Evolutionary conservation across 2,888 invertebrate genomes (phyloP).

Genomic region (Trachelus stipa): DNA sequence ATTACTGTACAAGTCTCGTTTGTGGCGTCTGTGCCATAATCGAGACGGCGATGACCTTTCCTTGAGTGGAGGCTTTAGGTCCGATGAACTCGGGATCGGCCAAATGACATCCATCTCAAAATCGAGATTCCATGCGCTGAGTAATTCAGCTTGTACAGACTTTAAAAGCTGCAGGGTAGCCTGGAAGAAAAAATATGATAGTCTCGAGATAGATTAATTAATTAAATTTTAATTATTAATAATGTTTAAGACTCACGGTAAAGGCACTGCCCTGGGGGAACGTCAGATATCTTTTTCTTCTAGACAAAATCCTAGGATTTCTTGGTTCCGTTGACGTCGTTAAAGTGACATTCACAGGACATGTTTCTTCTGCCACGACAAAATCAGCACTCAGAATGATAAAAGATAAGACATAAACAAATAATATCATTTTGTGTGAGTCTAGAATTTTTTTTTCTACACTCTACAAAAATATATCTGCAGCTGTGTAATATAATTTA

Average conservation of each 20-base stretch:
- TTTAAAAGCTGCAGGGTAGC: constrained; percentile 72
- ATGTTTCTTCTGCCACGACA: constrained; percentile 13
- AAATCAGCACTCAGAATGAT: not conserved
- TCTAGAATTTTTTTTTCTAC: not conserved
- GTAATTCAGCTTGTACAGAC: constrained; percentile 70
- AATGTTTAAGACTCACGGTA: constrained; percentile 48
- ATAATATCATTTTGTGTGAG: not conserved
- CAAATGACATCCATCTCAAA: constrained; percentile 73
- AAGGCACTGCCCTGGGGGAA: constrained; percentile 68
- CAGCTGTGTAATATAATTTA: not conserved
- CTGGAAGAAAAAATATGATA: constrained; percentile 58
- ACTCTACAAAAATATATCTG: not conserved
- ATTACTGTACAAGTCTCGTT: constrained; percentile 69
- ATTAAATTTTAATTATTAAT: not conserved
- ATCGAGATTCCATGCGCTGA: constrained; percentile 71
- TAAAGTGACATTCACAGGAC: constrained; percentile 39
- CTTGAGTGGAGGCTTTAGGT: constrained; percentile 54
- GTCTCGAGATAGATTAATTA: not conserved
- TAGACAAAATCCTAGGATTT: constrained; percentile 47
- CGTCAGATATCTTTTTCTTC: constrained; percentile 59
- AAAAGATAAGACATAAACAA: not conserved
- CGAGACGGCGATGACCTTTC: not conserved
- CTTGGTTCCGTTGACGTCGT: constrained; percentile 18
- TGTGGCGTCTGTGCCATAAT: constrained; percentile 55
- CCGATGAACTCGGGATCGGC: constrained; percentile 51